These are phyloP conservation scores for Papilio dardanus DNA, from an alignment of 1,140 invertebrate genomes.

Conservation along the genomic window DNA sequence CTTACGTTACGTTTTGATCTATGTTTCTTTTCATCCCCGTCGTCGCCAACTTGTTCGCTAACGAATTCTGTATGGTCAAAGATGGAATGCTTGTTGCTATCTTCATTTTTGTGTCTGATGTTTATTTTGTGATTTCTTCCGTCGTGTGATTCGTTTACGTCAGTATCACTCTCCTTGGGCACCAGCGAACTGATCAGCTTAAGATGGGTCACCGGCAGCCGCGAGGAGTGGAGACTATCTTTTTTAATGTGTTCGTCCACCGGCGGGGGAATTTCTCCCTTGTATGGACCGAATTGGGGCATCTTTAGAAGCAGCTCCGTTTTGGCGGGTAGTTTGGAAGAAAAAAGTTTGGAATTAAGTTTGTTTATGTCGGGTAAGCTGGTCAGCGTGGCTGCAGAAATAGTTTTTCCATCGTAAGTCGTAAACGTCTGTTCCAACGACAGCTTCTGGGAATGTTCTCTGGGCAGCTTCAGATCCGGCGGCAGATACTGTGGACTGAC, in stretches of 20 bases:
- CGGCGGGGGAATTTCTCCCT: conserved; percentile 86
- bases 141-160: conserved; percentile 51
- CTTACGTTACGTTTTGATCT: conserved; percentile 64
- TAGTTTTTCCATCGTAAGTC: conserved; percentile 88
- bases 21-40: conserved; percentile 50
- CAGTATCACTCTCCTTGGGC: conserved; percentile 43
- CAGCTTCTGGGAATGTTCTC: conserved; percentile 74
- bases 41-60: conserved; percentile 54
- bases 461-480: conserved; percentile 79
- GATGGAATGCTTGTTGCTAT: conserved; percentile 30
- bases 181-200: conserved; percentile 58
- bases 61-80: conserved; percentile 44
- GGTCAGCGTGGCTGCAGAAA: conserved; percentile 85
- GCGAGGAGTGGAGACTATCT: conserved; percentile 40
- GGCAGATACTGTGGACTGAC: conserved; percentile 87
- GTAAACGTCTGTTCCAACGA: conserved; percentile 83
- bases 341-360: conserved; percentile 71
- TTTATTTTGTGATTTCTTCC: conserved; percentile 63
- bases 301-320: conserved; percentile 84
- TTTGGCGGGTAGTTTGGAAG: conserved; percentile 82
- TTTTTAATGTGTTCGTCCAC: conserved; percentile 62
- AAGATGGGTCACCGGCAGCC: conserved; percentile 51
- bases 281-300: conserved; percentile 88
- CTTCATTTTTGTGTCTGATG: conserved; percentile 43
- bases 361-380: conserved; percentile 82